Percentiles rank a stretch among this genome's conserved stretches.
Conservation (phyloP, 1,140 invertebrate species). For the Pseudomyrmex concolor region DNA sequence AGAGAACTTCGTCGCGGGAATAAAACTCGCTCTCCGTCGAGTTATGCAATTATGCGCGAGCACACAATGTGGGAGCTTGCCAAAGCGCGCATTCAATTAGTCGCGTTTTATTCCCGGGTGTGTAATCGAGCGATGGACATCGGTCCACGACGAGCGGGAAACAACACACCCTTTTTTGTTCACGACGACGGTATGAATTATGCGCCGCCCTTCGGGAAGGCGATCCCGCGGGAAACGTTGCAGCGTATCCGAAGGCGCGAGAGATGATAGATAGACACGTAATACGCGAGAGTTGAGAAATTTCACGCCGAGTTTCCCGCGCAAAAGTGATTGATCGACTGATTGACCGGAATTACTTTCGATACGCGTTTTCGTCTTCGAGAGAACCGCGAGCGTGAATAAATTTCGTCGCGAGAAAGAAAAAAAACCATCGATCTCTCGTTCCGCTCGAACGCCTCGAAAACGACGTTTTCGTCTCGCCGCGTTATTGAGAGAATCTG, state of each 20-base stretch:
- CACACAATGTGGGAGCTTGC: conserved; percentile 41
- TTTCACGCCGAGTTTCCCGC: neutral
- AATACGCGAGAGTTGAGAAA: neutral
- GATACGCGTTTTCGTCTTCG: neutral
- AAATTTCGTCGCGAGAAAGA: neutral
- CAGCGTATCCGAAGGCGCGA: neutral
- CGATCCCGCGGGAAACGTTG: neutral
- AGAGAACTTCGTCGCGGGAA: conserved; percentile 13
- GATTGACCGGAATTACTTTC: neutral
- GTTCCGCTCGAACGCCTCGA: neutral
- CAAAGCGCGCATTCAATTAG: conserved; percentile 48
- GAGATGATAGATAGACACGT: neutral
- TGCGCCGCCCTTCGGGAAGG: neutral
- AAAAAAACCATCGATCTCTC: neutral
- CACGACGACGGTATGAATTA: conserved; percentile 14
- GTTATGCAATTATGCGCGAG: conserved; percentile 53
- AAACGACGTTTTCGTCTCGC: neutral
- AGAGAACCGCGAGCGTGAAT: too few relatives aligned
- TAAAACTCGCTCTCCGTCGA: conserved; percentile 13
- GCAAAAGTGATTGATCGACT: too few relatives aligned
- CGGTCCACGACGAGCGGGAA: conserved; percentile 8
- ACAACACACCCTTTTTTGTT: conserved; percentile 39
- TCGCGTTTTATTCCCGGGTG: conserved; percentile 52
- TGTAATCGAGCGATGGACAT: conserved; percentile 35
- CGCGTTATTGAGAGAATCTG: neutral